These are phyloP conservation scores for Hyles euphorbiae DNA, from an alignment of 1,140 invertebrate genomes.

Conservation along the genomic window DNA sequence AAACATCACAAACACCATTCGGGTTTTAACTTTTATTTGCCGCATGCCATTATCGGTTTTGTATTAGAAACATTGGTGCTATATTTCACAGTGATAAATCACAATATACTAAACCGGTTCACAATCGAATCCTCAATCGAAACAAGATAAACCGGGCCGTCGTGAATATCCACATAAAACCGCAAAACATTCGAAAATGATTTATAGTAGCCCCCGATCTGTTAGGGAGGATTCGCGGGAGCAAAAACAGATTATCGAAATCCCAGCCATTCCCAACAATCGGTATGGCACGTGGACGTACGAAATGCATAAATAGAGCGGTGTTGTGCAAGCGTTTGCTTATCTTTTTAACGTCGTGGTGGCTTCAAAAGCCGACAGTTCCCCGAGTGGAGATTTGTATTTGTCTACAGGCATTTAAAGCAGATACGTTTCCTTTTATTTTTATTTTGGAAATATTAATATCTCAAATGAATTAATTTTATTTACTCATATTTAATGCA, in stretches of 20 bases:
- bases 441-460: too few species aligned
- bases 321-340: too few species aligned
- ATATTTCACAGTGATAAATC: constrained; percentile 15
- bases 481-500: background rate
- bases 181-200: constrained; percentile 67
- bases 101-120: constrained; percentile 20
- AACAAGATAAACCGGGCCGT: constrained; percentile 55
- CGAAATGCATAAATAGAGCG: constrained; percentile 17
- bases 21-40: too few species aligned
- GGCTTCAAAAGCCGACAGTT: too few species aligned
- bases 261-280: constrained; percentile 56
- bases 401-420: too few species aligned
- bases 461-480: background rate
- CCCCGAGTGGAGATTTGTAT: too few species aligned
- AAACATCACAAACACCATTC: too few species aligned
- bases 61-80: background rate
- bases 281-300: constrained; percentile 35
- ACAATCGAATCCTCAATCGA: constrained; percentile 40
- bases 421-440: too few species aligned
- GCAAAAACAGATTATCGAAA: constrained; percentile 68
- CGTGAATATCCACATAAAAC: constrained; percentile 59
- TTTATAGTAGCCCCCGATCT: constrained; percentile 59
- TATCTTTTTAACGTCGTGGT: too few species aligned
- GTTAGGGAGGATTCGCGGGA: constrained; percentile 49
- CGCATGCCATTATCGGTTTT: too few species aligned